Percentiles rank a stretch among this genome's conserved stretches.
These are phyloP conservation scores for Drosophila tanythrix DNA, from an alignment of 2,888 invertebrate genomes.

Conservation along the genomic window DNA sequence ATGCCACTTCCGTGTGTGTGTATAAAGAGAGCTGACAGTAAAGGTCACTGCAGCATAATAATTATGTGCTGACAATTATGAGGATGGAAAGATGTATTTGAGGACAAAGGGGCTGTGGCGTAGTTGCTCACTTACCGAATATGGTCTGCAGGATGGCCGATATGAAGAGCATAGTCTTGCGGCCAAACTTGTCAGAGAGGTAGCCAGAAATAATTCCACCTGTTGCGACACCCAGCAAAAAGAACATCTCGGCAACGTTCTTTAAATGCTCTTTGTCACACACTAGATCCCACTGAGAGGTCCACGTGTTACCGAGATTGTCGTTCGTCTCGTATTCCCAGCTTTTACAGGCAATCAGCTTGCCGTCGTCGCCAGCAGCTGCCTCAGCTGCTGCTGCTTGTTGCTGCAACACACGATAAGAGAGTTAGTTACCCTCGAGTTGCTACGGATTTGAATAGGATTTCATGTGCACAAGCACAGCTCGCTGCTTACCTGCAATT, in stretches of 20 bases:
- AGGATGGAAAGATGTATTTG: slow-evolving; percentile 2
- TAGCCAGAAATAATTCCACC: slow-evolving; percentile 92
- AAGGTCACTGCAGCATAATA: slow-evolving; percentile 37
- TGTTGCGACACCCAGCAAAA: slow-evolving; percentile 90
- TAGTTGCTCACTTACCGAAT: slow-evolving; percentile 85
- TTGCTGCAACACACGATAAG: slow-evolving; percentile 35
- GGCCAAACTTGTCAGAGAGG: slow-evolving; percentile 92
- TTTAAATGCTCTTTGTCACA: slow-evolving; percentile 90
- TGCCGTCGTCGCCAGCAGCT: slow-evolving; percentile 65
- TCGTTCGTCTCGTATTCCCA: slow-evolving; percentile 88
- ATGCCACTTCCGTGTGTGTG: slow-evolving; percentile 59
- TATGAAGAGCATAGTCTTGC: slow-evolving; percentile 90
- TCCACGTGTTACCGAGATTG: slow-evolving; percentile 88
- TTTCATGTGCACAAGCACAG: slow-evolving; percentile 13
- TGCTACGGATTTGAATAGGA: slow-evolving; percentile 21
- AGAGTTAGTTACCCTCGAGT: slow-evolving; percentile 27
- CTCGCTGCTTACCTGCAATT: slow-evolving; percentile 65
- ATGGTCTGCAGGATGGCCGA: slow-evolving; percentile 89
- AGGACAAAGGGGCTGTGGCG: background rate
- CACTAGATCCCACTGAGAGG: slow-evolving; percentile 91
- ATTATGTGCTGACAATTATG: slow-evolving; percentile 23
- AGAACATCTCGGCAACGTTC: slow-evolving; percentile 91
- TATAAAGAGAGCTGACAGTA: slow-evolving; percentile 32
- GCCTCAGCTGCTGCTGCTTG: slow-evolving; percentile 34
- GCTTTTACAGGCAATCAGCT: slow-evolving; percentile 86